Conservation (phyloP, 2,888 invertebrate species). For the Ditylenchus weischeri region DNA sequence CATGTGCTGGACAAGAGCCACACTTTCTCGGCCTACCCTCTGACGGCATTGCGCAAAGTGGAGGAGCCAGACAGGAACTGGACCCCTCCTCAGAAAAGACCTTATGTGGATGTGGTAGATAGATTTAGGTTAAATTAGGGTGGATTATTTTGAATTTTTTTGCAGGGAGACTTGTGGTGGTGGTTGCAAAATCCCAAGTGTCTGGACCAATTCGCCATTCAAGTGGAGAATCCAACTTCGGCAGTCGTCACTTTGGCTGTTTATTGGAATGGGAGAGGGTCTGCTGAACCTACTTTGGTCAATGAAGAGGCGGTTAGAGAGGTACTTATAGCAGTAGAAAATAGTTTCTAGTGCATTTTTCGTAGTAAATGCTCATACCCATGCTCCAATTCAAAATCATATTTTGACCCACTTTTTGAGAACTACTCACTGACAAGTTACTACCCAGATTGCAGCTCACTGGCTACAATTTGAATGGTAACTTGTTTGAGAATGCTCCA, state of each 20-base stretch:
- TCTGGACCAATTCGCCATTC: slow-evolving; percentile 89
- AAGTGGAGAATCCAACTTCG: slow-evolving; percentile 66
- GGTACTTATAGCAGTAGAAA: too few relatives aligned
- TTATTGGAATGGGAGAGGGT: slow-evolving; percentile 28
- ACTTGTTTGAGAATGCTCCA: too few relatives aligned
- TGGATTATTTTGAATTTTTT: slow-evolving; percentile 1
- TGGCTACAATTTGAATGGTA: too few relatives aligned
- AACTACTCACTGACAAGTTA: too few relatives aligned
- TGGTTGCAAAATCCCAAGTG: slow-evolving; percentile 90
- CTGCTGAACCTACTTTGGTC: slow-evolving; percentile 11
- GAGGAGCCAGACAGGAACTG: slow-evolving; percentile 85
- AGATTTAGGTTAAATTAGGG: slow-evolving; percentile 15
- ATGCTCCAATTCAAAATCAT: too few relatives aligned
- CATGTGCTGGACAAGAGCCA: slow-evolving; percentile 93
- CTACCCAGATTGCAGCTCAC: too few relatives aligned
- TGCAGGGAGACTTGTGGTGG: slow-evolving; percentile 80
- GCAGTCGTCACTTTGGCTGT: slow-evolving; percentile 23
- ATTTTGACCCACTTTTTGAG: too few relatives aligned
- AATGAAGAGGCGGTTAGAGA: slow-evolving; percentile 13
- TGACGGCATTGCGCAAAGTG: slow-evolving; percentile 65
- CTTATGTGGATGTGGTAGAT: slow-evolving; percentile 72
- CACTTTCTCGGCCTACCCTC: slow-evolving; percentile 68
- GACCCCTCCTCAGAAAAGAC: slow-evolving; percentile 82
- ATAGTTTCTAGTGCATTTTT: too few relatives aligned
- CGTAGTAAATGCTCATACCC: too few relatives aligned